phyloP scores from a whole-genome alignment of 2,888 invertebrate species.

The Metallyticus violacea region DNA sequence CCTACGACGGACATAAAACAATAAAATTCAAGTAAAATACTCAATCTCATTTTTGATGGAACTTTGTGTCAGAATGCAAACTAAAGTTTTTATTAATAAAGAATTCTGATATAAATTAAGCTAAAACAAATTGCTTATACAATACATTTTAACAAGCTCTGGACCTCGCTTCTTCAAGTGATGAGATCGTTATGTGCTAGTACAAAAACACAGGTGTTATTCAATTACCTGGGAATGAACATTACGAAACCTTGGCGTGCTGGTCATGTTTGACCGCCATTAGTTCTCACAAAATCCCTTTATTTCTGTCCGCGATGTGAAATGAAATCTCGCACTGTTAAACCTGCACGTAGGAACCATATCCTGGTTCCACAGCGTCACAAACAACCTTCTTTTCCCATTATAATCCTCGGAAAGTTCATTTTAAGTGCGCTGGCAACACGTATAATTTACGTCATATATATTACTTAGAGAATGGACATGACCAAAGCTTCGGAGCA shows the following conservation, averaged over 20 bases:
- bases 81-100: too few species aligned
- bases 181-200: too few species aligned
- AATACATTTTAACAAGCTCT: too few species aligned
- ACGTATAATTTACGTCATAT: not conserved
- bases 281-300: not conserved
- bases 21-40: too few species aligned
- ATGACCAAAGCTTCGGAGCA: too few species aligned
- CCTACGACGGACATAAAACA: too few species aligned
- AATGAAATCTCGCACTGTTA: not conserved
- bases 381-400: not conserved
- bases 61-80: too few species aligned
- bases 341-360: not conserved
- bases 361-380: not conserved
- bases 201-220: not conserved
- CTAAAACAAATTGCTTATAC: too few species aligned
- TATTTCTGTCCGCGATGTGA: not conserved
- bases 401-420: not conserved
- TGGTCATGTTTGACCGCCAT: not conserved
- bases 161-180: too few species aligned
- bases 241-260: not conserved
- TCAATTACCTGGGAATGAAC: not conserved
- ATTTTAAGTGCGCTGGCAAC: not conserved
- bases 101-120: too few species aligned
- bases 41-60: too few species aligned
- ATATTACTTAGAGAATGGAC: not conserved